A percentile compares a stretch with the other conserved stretches of the same genome.
Conservation (phyloP, 2,113 vertebrate genomes). For the Pelobates fuscus region DNA sequence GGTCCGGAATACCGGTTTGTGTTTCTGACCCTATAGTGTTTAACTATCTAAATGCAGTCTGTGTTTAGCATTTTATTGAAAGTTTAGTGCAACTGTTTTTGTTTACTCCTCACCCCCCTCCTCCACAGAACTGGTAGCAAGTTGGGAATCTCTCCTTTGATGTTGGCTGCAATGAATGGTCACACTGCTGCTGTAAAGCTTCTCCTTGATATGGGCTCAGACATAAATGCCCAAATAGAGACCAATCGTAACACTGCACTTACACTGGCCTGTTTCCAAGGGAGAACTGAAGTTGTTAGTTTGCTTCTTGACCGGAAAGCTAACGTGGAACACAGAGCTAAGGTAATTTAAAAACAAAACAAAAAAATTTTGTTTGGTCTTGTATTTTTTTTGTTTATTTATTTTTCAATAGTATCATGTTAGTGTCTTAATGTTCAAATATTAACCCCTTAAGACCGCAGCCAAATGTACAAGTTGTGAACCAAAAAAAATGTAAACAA, state of each 20-base stretch:
- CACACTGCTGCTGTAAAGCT: slow-evolving; percentile 96
- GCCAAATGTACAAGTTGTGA: no score
- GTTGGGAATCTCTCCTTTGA: slow-evolving; percentile 95
- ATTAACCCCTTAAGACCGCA: no score
- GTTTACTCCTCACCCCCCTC: background rate
- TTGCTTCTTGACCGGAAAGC: slow-evolving; percentile 95
- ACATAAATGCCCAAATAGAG: slow-evolving; percentile 98
- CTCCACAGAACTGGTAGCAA: slow-evolving; percentile 98
- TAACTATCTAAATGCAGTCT: no score
- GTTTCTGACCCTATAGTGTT: no score
- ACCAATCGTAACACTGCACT: slow-evolving; percentile 98
- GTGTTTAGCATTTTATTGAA: no score
- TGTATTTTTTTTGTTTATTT: no score
- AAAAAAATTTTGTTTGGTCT: no score
- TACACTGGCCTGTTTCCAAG: slow-evolving; percentile 96
- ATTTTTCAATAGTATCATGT: no score
- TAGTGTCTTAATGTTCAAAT: no score
- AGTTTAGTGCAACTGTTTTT: background rate
- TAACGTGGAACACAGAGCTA: slow-evolving; percentile 95
- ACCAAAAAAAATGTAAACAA: no score
- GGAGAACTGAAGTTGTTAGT: slow-evolving; percentile 95
- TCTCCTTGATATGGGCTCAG: slow-evolving; percentile 95
- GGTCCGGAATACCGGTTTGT: no score
- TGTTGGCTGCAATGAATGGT: slow-evolving; percentile 98
- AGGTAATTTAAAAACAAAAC: slow-evolving; percentile 70